These are phyloP conservation scores for Kryptopterus vitreolus DNA, from an alignment of 2,797 vertebrate genomes.

Conservation along the genomic window DNA sequence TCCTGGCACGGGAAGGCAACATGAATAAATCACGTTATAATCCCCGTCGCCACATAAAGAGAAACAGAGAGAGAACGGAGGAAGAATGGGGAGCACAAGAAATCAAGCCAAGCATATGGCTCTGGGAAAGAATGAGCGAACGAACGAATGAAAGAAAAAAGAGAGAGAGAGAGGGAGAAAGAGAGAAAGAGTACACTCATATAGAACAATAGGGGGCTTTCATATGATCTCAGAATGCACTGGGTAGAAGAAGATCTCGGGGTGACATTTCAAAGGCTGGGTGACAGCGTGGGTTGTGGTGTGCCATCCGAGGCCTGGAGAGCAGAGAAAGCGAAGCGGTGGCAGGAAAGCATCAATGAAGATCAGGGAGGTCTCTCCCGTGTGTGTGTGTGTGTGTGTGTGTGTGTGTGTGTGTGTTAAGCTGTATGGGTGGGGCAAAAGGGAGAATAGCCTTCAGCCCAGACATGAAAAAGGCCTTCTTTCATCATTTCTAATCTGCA, in stretches of 20 bases:
- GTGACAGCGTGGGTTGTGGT: slow-evolving; percentile 21
- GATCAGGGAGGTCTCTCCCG: slow-evolving; percentile 44
- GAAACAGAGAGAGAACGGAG: slow-evolving; percentile 37
- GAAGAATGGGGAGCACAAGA: slow-evolving; percentile 25
- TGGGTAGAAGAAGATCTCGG: slow-evolving; percentile 40
- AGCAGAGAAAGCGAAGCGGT: slow-evolving; percentile 1
- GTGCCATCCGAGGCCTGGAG: slow-evolving; percentile 18
- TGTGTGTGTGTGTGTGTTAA: slow-evolving; percentile 30
- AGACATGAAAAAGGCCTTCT: slow-evolving; percentile 80
- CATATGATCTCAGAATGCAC: slow-evolving; percentile 39
- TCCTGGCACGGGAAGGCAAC: slow-evolving; percentile 59
- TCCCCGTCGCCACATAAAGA: slow-evolving; percentile 64
- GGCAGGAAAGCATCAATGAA: slow-evolving; percentile 8
- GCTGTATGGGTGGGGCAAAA: slow-evolving; percentile 65
- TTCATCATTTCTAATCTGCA: slow-evolving; percentile 82
- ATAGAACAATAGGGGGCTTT: slow-evolving; percentile 57
- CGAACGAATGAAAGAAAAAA: slow-evolving; percentile 39
- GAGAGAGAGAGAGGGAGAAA: slow-evolving; percentile 36
- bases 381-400: slow-evolving; percentile 13
- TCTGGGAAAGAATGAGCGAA: slow-evolving; percentile 49
- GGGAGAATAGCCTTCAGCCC: slow-evolving; percentile 70
- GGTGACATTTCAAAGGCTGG: slow-evolving; percentile 48
- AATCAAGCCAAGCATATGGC: slow-evolving; percentile 56
- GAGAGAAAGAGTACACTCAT: slow-evolving; percentile 17
- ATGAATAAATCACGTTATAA: slow-evolving; percentile 66